phyloP scores from a whole-genome alignment of 1,140 invertebrate species.

The Harlomillsia oculata region DNA sequence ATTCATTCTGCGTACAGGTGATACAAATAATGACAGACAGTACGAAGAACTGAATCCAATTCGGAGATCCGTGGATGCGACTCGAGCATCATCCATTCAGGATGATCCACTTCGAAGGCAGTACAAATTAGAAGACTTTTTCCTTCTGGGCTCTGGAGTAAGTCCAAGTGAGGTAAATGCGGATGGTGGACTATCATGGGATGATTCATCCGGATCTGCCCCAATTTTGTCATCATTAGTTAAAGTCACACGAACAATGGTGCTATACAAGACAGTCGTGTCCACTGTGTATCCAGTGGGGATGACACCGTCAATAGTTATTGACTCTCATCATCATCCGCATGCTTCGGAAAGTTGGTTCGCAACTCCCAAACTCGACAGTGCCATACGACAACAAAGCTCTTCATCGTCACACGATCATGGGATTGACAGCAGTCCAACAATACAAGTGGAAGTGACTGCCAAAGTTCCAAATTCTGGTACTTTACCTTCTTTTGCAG shows the following conservation, averaged over 20 bases:
- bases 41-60: no score
- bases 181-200: constrained; percentile 33
- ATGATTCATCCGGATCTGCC: constrained; percentile 15
- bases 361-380: no score
- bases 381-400: no score
- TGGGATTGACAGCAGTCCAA: background rate
- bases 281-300: constrained; percentile 30
- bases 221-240: background rate
- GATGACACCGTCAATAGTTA: constrained; percentile 29
- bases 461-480: no score
- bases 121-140: constrained; percentile 20
- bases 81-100: no score
- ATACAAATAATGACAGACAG: no score
- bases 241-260: constrained; percentile 29
- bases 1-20: no score
- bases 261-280: constrained; percentile 29
- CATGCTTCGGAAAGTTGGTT: no score
- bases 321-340: no score
- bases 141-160: constrained; percentile 70
- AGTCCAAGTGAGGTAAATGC: constrained; percentile 43
- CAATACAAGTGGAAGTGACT: background rate
- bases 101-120: background rate
- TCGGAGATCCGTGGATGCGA: no score
- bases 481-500: no score
- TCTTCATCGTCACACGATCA: no score